These are phyloP conservation scores for Orchestia grillus DNA, from an alignment of 1,140 invertebrate genomes.

Conservation along the genomic window DNA sequence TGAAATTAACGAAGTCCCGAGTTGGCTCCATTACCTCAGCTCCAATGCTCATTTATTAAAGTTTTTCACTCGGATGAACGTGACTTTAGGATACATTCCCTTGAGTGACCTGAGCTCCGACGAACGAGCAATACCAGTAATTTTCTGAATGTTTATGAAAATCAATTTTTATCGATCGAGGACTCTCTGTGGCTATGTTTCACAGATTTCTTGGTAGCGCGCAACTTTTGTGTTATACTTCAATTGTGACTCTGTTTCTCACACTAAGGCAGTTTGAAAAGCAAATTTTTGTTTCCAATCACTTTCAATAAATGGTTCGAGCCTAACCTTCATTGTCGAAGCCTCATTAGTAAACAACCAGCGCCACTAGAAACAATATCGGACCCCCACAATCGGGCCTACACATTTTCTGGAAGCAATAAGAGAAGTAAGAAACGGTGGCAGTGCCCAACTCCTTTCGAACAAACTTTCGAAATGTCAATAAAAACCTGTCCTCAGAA, in stretches of 20 bases:
- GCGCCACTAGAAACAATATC: neutral
- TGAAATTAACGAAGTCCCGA: neutral
- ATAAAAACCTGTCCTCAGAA: slow-evolving; percentile 48
- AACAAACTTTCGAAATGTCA: slow-evolving; percentile 36
- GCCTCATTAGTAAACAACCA: neutral
- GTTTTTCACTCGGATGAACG: neutral
- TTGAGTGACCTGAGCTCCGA: too few species aligned
- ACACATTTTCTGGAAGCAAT: neutral
- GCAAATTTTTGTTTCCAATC: neutral
- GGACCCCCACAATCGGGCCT: slow-evolving; percentile 13
- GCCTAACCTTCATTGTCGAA: neutral
- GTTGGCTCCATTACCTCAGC: neutral
- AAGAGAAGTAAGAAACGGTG: neutral
- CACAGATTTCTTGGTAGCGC: neutral
- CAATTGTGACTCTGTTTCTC: neutral
- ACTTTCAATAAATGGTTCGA: neutral
- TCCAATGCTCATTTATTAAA: neutral
- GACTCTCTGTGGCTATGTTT: too few species aligned
- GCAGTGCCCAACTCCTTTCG: neutral
- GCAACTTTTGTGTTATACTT: neutral
- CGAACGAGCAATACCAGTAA: too few species aligned
- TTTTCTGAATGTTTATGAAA: too few species aligned
- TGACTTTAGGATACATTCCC: neutral
- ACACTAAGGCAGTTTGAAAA: neutral
- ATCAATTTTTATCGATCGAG: too few species aligned